phyloP scores from a whole-genome alignment of 2,888 invertebrate genomes.

The Chrysotoxum bicinctum region DNA sequence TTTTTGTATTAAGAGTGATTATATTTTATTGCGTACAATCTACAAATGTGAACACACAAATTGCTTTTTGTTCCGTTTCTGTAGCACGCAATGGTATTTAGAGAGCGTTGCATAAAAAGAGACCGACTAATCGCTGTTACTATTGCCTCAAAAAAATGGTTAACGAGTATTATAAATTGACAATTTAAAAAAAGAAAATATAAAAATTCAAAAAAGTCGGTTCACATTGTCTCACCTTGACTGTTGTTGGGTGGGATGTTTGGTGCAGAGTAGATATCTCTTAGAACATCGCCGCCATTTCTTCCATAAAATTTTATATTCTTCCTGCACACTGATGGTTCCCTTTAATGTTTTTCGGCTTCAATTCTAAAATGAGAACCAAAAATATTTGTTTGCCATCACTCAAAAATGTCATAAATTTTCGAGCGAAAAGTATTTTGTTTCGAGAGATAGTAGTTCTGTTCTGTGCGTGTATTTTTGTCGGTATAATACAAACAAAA shows the following conservation, averaged over 20 bases:
- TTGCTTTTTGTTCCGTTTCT: constrained; percentile 30
- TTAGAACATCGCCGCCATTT: constrained; percentile 53
- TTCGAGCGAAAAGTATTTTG: constrained; percentile 5
- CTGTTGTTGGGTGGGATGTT: constrained; percentile 34
- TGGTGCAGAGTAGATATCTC: constrained; percentile 1
- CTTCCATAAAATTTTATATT: constrained; percentile 39
- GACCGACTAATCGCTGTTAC: not conserved
- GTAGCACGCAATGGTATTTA: constrained; percentile 47
- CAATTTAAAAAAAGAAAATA: not conserved
- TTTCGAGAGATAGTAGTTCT: constrained; percentile 17
- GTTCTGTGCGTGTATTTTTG: constrained; percentile 13
- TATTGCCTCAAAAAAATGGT: not conserved
- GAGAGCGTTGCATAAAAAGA: constrained; percentile 32
- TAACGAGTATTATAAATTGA: constrained; percentile 1
- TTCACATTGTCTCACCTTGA: constrained; percentile 48
- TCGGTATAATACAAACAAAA: too few species aligned
- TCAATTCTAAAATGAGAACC: constrained; percentile 47
- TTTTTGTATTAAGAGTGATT: constrained; percentile 14
- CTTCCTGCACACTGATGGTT: not conserved
- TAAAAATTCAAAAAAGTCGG: not conserved
- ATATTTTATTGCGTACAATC: constrained; percentile 36
- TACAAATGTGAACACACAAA: constrained; percentile 39
- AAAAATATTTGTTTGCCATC: constrained; percentile 60
- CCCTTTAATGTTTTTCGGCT: not conserved
- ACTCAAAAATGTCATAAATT: constrained; percentile 64